Evolutionary conservation across 2,888 invertebrate species (phyloP).

Genomic region (Pseudococcus viburni): DNA sequence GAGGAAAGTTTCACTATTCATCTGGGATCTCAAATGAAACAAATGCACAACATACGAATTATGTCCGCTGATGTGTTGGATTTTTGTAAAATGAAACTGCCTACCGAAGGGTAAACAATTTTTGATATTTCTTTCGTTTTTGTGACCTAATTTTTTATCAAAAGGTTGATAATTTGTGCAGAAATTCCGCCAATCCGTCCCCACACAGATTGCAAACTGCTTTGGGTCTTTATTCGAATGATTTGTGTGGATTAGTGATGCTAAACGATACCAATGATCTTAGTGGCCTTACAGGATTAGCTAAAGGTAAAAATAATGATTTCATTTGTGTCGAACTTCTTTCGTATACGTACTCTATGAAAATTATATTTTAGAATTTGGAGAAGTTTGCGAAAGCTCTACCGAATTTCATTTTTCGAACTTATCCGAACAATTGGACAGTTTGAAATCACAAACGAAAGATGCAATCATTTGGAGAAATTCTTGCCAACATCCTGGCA

Average conservation of each 20-base stretch:
- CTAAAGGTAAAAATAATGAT: slow-evolving; percentile 73
- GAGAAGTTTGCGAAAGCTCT: slow-evolving; percentile 72
- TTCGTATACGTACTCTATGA: no score
- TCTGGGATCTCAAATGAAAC: slow-evolving; percentile 97
- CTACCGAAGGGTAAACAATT: slow-evolving; percentile 23
- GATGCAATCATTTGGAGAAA: slow-evolving; percentile 74
- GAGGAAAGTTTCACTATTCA: slow-evolving; percentile 99
- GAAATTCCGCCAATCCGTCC: slow-evolving; percentile 48
- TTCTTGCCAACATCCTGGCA: slow-evolving; percentile 68
- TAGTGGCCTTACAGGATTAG: slow-evolving; percentile 77
- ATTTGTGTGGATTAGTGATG: slow-evolving; percentile 89
- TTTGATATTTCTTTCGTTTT: no score
- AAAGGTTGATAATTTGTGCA: no score
- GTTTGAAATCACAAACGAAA: slow-evolving; percentile 76
- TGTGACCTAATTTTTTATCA: no score
- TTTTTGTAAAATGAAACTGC: slow-evolving; percentile 75
- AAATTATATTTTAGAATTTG: slow-evolving; percentile 66
- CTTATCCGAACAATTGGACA: slow-evolving; percentile 87
- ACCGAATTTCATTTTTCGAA: slow-evolving; percentile 96
- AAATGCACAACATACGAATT: slow-evolving; percentile 97
- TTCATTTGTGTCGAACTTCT: no score
- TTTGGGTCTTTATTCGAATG: slow-evolving; percentile 92
- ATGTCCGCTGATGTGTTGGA: slow-evolving; percentile 88
- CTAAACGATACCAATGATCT: slow-evolving; percentile 79
- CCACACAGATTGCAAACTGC: slow-evolving; percentile 91